These are phyloP conservation scores for Gasterosteus aculeatus DNA, from an alignment of 2,113 vertebrate species.

Conservation along the genomic window DNA sequence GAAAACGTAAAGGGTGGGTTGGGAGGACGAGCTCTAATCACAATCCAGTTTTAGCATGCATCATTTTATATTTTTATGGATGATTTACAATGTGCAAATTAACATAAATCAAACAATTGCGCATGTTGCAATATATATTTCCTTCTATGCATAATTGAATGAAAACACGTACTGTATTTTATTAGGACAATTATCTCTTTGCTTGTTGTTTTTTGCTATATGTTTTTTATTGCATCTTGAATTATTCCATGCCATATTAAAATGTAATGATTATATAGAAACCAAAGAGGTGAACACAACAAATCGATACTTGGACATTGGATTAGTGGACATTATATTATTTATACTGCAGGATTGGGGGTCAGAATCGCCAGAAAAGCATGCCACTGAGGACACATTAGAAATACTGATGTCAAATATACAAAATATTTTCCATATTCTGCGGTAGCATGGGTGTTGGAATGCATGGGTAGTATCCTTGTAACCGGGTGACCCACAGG, in stretches of 20 bases:
- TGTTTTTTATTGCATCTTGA: not conserved
- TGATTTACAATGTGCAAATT: not conserved
- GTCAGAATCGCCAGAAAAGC: too few relatives aligned
- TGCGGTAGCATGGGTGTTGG: not conserved
- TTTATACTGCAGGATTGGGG: not conserved
- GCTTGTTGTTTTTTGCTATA: not conserved
- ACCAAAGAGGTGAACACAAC: not conserved
- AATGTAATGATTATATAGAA: not conserved
- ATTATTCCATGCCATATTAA: not conserved
- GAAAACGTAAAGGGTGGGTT: too few relatives aligned
- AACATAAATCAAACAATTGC: not conserved
- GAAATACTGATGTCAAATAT: not conserved
- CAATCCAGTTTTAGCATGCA: slow-evolving; percentile 9
- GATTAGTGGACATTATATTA: too few relatives aligned
- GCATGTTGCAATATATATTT: not conserved
- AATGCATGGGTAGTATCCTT: not conserved
- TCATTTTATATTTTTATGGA: not conserved
- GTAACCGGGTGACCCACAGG: not conserved
- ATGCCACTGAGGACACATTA: not conserved
- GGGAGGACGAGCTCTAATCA: too few relatives aligned
- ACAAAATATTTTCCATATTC: not conserved
- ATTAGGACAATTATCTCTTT: not conserved
- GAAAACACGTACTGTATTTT: not conserved
- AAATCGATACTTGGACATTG: not conserved
- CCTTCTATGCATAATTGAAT: not conserved